phyloP scores from a whole-genome alignment of 2,113 vertebrate species.

The Taxidea taxus region DNA sequence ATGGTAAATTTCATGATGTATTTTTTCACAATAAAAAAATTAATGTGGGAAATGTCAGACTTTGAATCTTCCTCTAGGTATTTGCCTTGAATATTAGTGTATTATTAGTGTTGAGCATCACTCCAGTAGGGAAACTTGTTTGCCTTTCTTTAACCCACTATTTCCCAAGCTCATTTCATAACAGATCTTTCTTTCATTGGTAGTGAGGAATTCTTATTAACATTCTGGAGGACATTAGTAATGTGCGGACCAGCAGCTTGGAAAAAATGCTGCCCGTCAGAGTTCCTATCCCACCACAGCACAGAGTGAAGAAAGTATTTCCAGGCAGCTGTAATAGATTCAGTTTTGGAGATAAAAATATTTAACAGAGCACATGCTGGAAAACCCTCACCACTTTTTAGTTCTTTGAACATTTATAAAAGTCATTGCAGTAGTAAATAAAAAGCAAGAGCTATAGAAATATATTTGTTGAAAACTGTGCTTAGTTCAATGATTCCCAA shows the following conservation, averaged over 20 bases:
- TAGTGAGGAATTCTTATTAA: neutral
- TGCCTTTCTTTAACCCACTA: neutral
- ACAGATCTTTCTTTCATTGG: neutral
- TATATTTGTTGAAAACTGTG: conserved; percentile 15
- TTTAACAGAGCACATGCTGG: neutral
- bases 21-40: neutral
- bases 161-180: neutral
- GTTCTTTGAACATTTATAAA: conserved; percentile 8
- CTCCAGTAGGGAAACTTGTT: neutral
- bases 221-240: neutral
- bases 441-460: neutral
- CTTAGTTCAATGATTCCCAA: neutral
- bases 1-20: neutral
- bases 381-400: neutral
- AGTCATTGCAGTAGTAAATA: neutral
- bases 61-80: neutral
- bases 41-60: neutral
- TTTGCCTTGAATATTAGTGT: neutral
- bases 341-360: neutral
- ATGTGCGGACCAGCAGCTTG: neutral
- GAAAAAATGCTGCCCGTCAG: neutral
- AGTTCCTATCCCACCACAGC: neutral
- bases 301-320: neutral
- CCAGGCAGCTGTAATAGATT: neutral
- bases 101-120: neutral